phyloP scores from a whole-genome alignment of 2,888 invertebrate genomes.

The Acanthococcus lagerstroemiae region DNA sequence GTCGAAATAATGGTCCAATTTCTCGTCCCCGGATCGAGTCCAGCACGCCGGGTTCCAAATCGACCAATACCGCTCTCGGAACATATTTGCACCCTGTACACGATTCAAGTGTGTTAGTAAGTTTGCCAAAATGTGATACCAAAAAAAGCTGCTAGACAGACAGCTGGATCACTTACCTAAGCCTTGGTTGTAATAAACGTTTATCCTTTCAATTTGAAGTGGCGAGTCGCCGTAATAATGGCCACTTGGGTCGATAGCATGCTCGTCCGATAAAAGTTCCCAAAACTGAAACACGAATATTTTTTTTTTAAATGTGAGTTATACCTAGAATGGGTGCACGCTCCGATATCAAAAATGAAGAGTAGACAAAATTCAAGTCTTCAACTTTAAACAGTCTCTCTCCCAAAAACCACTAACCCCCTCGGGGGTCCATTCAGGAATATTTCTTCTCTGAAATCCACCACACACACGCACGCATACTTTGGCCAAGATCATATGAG shows the following conservation, averaged over 20 bases:
- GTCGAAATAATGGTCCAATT: constrained; percentile 15
- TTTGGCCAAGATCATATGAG: too few species aligned
- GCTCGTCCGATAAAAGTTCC: constrained; percentile 78
- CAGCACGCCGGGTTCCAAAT: constrained; percentile 20
- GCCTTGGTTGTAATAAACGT: constrained; percentile 36
- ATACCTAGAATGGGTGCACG: too few species aligned
- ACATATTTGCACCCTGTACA: constrained; percentile 20
- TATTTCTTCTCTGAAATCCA: too few species aligned
- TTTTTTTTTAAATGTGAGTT: too few species aligned
- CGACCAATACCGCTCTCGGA: constrained; percentile 20
- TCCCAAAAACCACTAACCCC: too few species aligned
- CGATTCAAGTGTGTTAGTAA: neutral
- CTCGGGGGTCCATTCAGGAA: too few species aligned
- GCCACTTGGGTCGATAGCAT: constrained; percentile 53
- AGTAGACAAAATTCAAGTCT: too few species aligned
- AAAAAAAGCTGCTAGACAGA: neutral
- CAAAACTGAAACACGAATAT: constrained; percentile 49
- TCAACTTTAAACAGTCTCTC: too few species aligned
- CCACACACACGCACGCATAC: too few species aligned
- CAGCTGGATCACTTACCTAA: neutral
- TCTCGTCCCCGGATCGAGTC: constrained; percentile 18
- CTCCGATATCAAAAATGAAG: too few species aligned
- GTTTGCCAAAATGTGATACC: neutral
- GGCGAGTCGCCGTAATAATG: constrained; percentile 51
- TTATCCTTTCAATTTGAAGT: constrained; percentile 53